Conservation (phyloP, 2,797 vertebrate species). For the Rhynchonycteris naso region DNA sequence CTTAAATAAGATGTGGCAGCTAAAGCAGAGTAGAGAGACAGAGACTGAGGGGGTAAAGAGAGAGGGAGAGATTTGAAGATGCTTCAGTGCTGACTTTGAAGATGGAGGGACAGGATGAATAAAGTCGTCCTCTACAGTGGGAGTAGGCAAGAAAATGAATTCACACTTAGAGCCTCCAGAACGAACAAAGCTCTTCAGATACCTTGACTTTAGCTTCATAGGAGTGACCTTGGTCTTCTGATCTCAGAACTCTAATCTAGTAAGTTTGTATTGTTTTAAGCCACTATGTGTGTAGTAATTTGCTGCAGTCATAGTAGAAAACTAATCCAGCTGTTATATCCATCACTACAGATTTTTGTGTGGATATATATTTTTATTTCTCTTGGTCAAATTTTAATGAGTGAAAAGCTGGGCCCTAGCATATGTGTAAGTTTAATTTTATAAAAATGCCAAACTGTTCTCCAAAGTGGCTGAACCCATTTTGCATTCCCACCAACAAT, state of each 20-base stretch:
- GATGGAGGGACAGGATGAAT: not conserved
- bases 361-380: not conserved
- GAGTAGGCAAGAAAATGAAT: not conserved
- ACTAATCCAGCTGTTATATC: not conserved
- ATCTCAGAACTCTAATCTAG: not conserved
- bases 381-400: not conserved
- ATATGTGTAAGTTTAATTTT: not conserved
- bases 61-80: not conserved
- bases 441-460: not conserved
- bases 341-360: not conserved
- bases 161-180: not conserved
- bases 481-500: not conserved
- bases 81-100: not conserved
- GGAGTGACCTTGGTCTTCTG: not conserved
- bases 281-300: not conserved
- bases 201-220: not conserved
- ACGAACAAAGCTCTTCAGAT: not conserved
- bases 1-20: not conserved
- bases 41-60: not conserved
- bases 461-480: not conserved
- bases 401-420: not conserved
- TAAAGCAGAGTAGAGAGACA: not conserved
- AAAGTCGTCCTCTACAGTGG: not conserved
- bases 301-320: not conserved
- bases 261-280: not conserved